Evolutionary conservation across 1,140 invertebrate species (phyloP).

Genomic region (Caenorhabditis brenneri): DNA sequence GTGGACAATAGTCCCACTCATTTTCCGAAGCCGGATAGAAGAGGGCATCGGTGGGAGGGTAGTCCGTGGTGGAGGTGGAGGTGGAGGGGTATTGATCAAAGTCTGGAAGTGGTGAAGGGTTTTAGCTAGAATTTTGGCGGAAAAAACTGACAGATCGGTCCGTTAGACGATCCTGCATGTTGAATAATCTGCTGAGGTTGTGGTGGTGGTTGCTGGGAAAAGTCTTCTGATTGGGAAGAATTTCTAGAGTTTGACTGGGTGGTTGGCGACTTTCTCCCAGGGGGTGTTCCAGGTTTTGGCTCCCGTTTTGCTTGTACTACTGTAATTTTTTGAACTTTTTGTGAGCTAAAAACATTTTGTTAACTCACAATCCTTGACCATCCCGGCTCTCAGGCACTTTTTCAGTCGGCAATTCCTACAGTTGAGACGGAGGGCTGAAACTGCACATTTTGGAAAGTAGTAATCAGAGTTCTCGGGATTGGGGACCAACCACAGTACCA

Average conservation of each 20-base stretch:
- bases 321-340: neutral
- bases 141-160: neutral
- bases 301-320: constrained; percentile 14
- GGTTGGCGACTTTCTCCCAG: neutral
- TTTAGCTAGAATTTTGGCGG: neutral
- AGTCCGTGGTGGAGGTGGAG: too few species aligned
- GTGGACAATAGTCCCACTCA: neutral
- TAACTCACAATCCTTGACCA: neutral
- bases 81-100: neutral
- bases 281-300: neutral
- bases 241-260: neutral
- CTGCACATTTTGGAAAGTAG: neutral
- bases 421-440: constrained; percentile 14
- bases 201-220: neutral
- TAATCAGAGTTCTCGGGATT: too few species aligned
- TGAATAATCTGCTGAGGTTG: neutral
- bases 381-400: neutral
- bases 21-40: constrained; percentile 30
- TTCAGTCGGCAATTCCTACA: neutral
- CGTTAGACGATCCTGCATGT: too few species aligned
- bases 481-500: too few species aligned
- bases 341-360: neutral
- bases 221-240: neutral
- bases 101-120: neutral
- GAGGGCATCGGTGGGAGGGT: neutral